These are phyloP conservation scores for Urocitellus parryii DNA, from an alignment of 2,113 vertebrate species.

Conservation along the genomic window DNA sequence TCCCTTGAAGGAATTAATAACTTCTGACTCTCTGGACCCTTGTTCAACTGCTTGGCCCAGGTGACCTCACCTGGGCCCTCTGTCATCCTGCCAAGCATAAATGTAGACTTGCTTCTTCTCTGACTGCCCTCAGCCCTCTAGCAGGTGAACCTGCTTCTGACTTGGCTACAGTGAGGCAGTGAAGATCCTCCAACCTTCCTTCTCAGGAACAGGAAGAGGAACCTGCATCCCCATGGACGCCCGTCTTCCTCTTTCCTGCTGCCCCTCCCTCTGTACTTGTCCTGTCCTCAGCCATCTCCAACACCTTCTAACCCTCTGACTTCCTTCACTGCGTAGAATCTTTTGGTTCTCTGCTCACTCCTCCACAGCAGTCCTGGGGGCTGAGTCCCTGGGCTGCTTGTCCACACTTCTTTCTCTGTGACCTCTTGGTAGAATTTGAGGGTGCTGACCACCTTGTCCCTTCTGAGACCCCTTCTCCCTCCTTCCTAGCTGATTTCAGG, in stretches of 20 bases:
- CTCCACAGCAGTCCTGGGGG: neutral
- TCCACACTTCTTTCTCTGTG: neutral
- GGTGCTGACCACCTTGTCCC: neutral
- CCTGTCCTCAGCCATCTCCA: neutral
- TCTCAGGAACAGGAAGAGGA: neutral
- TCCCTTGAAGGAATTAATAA: neutral
- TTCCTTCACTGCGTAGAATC: too few relatives aligned
- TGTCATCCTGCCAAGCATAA: neutral
- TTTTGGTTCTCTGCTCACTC: neutral
- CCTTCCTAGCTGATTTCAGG: neutral
- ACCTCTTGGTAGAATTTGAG: neutral
- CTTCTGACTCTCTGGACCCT: neutral
- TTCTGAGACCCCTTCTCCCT: neutral
- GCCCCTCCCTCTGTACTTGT: neutral
- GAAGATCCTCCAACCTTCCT: neutral
- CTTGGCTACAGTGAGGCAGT: fast-evolving
- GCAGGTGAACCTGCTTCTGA: neutral
- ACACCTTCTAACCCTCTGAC: too few relatives aligned
- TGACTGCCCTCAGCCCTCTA: neutral
- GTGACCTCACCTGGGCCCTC: neutral
- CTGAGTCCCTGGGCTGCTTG: neutral
- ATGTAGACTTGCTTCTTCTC: neutral
- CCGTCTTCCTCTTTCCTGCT: neutral
- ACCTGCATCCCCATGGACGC: neutral
- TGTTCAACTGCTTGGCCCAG: neutral